Evolutionary conservation across 2,888 invertebrate species (phyloP), one percentile per base, ranked within the genome.

Genomic region (Caenorhabditis auriculariae): DNA sequence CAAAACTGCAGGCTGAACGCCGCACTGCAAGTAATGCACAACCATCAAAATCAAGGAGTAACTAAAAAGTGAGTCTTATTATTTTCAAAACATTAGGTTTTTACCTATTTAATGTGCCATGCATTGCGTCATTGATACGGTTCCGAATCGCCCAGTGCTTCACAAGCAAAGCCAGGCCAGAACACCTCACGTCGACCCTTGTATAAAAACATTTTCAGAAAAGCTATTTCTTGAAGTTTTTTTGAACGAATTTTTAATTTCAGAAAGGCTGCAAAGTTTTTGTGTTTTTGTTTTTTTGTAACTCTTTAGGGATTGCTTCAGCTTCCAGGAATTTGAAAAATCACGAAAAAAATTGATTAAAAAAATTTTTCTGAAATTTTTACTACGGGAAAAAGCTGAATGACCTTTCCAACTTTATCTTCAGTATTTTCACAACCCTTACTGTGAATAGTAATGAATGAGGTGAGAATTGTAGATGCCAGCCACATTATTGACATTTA

Each of bases 391-490:
- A n/a, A n/a, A n/a, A n/a, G n/a, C n/a, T n/a, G n/a, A n/a, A n/a
- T n/a, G n/a, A n/a, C n/a, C n/a, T n/a, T n/a, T n/a, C n/a, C n/a
- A n/a, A n/a, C n/a, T n/a, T n/a, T n/a, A n/a, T n/a, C n/a, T n/a
- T n/a, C n/a, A n/a, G n/a, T n/a, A n/a, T n/a, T n/a, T n/a, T n/a
- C n/a, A n/a, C n/a, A n/a, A n/a, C n/a, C n/a, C 54, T 24, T 27
- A 78, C 77, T 66, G 55, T 5, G 78, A 68, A 61, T 82, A 81
- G 56, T 81, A 76, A 47, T 81, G 81, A 21, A 79, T 61, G 15
- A 81, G 52, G 56, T 80, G 76, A 1, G 78, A 76, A 54, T 81
- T 81, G 61, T 77, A 74, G n/a, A 81, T 72, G 24, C 81, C 81
- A 17, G 81, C 73, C 15, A 68, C 60, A 45, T 82, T 82, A 59